A percentile compares a stretch with the other conserved stretches of the same genome.
These are phyloP conservation scores for Ochropacha duplaris DNA, from an alignment of 2,888 invertebrate genomes.

Conservation along the genomic window DNA sequence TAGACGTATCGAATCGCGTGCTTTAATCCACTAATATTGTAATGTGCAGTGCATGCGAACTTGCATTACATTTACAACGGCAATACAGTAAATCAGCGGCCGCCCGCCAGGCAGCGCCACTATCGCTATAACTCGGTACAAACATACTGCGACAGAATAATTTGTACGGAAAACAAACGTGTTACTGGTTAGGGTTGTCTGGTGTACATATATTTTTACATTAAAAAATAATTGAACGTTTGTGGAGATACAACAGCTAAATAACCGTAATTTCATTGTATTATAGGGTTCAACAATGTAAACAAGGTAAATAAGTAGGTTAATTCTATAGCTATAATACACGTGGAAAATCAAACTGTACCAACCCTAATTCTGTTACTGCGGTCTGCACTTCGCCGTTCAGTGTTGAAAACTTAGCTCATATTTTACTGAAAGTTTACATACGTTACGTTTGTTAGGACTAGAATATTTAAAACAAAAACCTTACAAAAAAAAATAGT, in stretches of 20 bases:
- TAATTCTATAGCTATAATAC: too few species aligned
- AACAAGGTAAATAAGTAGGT: not conserved
- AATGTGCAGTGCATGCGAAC: conserved; percentile 1
- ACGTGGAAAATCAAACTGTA: not conserved
- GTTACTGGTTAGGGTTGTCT: conserved; percentile 6
- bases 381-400: not conserved
- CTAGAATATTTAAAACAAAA: too few species aligned
- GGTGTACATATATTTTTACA: too few species aligned
- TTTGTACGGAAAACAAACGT: conserved; percentile 22
- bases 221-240: too few species aligned
- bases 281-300: conserved; percentile 12
- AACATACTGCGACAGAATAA: conserved; percentile 24
- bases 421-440: not conserved
- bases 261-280: too few species aligned
- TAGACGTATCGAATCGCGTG: not conserved
- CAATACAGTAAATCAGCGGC: conserved; percentile 32
- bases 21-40: not conserved
- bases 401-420: not conserved
- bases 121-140: conserved; percentile 24
- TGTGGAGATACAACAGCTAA: too few species aligned
- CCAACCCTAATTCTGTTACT: not conserved
- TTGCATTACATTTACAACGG: conserved; percentile 15
- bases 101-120: conserved; percentile 37
- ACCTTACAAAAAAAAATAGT: too few species aligned
- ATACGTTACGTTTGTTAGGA: not conserved